Evolutionary conservation across 2,888 invertebrate species (phyloP).

Genomic region (Morpho deidamia): DNA sequence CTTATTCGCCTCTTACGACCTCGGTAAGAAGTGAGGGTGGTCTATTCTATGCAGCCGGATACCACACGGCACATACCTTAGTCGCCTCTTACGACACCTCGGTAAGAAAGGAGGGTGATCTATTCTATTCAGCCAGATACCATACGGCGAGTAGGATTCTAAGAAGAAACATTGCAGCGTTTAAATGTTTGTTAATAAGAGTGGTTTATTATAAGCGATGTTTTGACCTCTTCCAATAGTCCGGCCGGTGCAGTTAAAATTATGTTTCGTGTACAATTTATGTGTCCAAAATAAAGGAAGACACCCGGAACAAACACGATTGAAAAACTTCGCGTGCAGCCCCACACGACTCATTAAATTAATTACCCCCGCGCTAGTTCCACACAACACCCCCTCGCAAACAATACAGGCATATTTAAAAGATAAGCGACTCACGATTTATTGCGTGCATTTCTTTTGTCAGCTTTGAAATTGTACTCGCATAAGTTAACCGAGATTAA

Average conservation of each 20-base stretch:
- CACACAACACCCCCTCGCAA: slow-evolving; percentile 56
- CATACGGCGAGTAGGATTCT: too few relatives aligned
- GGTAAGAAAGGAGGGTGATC: too few relatives aligned
- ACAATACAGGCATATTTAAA: slow-evolving; percentile 70
- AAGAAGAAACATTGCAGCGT: too few relatives aligned
- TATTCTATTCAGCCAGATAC: too few relatives aligned
- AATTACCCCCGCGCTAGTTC: slow-evolving; percentile 68
- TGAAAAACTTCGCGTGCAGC: slow-evolving; percentile 62
- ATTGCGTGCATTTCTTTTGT: slow-evolving; percentile 78
- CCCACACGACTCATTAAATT: slow-evolving; percentile 68
- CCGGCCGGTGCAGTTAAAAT: neutral
- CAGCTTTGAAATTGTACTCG: slow-evolving; percentile 79
- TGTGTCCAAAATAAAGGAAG: slow-evolving; percentile 50
- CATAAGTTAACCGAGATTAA: slow-evolving; percentile 78
- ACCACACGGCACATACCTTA: too few relatives aligned
- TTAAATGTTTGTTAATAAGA: too few relatives aligned
- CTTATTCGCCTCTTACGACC: too few relatives aligned
- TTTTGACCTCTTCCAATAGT: too few relatives aligned
- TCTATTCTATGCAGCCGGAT: too few relatives aligned
- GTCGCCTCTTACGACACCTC: too few relatives aligned
- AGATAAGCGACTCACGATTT: slow-evolving; percentile 70
- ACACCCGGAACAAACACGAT: slow-evolving; percentile 47
- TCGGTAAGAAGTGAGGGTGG: too few relatives aligned
- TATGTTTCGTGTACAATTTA: slow-evolving; percentile 36
- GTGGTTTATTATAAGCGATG: neutral